Evolutionary conservation across 2,888 invertebrate genomes (phyloP), one percentile per base, ranked within the genome.

Genomic region (Gryllus longicercus): DNA sequence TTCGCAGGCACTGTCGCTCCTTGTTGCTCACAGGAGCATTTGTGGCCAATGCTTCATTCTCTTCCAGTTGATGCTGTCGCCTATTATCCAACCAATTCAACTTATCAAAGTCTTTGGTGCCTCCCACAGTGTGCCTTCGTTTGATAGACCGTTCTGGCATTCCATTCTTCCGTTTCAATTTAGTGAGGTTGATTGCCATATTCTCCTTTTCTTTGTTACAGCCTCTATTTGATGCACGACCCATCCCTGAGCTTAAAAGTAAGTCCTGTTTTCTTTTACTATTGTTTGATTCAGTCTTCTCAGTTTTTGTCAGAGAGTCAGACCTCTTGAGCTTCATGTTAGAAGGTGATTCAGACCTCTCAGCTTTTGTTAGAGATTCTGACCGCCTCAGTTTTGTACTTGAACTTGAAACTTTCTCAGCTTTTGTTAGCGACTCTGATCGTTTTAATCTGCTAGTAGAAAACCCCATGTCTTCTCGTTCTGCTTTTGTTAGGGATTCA

Each of bases 51-150:
- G 81, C 81, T 74, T 81, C 80, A 23, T 81, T 83, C 78, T 82
- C 83, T 38, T 82, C 82, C 50, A 78, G 51, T 49, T 79, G 80
- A 82, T 89, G 89, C 82, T 89, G 88, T 78, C 88, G 84, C 82
- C 90, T 88, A 83, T 89, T 90, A 82, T 90, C 90, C 80, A 89
- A 84, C 89, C 90, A 90, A 76, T 89, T 89, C 25, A 91, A 88
- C 83, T 92, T 91, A 84, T 92, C 92, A 25, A 92, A 94, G 88
- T 96, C 96, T 87, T 95, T 95, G n/a, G 95, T 95, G 80, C 97
- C 96, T 82, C 96, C 96, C 12, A 97, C 96, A 0, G 97, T 97
- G 88, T 97, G 96, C 50, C 97, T 90, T 76, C 97, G 91, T 87
- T 96, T 96, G 85, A 96, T 95, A 82, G 94, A 94, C 83, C 93